These are phyloP conservation scores for Cettia cetti DNA, from an alignment of 2,113 vertebrate species.

Conservation along the genomic window DNA sequence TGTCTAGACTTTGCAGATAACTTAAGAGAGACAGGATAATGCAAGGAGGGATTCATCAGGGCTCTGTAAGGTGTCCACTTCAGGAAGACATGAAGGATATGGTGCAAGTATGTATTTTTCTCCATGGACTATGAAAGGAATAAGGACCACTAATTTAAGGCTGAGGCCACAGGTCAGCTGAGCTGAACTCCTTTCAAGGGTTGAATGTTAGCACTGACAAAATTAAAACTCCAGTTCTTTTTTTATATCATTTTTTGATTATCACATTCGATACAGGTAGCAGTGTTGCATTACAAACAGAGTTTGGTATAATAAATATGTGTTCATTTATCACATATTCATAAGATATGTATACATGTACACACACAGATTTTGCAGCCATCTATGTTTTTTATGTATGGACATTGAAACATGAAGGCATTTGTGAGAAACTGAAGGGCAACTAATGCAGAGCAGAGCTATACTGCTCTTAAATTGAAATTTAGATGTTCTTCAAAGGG, in stretches of 20 bases:
- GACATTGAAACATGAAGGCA: neutral
- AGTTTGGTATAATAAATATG: neutral
- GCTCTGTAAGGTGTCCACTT: neutral
- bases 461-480: neutral
- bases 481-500: slow-evolving; percentile 29
- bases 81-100: neutral
- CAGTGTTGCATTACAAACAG: neutral
- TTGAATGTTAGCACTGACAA: neutral
- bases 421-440: neutral
- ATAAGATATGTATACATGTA: neutral
- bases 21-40: neutral
- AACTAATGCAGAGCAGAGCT: neutral
- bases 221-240: neutral
- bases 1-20: neutral
- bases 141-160: neutral
- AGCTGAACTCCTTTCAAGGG: neutral
- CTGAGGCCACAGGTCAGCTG: neutral
- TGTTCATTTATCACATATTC: neutral
- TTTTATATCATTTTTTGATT: neutral
- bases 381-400: neutral
- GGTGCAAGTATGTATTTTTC: neutral
- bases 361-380: neutral
- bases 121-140: neutral
- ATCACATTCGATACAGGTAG: neutral
- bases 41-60: neutral